These are phyloP conservation scores for Rhagologus leucostigma DNA, from an alignment of 2,113 vertebrate genomes.

Conservation along the genomic window DNA sequence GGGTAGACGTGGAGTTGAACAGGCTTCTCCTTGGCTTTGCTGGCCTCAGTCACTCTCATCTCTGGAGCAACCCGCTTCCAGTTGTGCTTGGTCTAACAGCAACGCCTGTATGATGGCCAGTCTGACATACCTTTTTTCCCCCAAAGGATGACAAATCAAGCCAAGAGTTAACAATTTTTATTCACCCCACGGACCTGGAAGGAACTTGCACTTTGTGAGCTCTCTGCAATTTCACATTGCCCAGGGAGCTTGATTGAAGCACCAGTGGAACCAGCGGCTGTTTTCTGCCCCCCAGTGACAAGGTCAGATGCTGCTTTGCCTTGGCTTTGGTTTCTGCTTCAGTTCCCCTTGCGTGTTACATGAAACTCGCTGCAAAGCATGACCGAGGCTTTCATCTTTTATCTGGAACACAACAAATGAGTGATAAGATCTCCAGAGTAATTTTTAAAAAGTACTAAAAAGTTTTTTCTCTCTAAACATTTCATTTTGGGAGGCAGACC, in stretches of 20 bases:
- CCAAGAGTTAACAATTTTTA: slow-evolving; percentile 46
- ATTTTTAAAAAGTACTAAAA: neutral
- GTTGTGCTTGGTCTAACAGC: neutral
- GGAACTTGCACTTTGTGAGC: neutral
- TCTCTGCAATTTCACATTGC: neutral
- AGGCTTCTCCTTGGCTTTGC: slow-evolving; percentile 23
- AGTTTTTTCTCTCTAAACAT: neutral
- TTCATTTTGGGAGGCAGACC: neutral
- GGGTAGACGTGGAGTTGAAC: neutral
- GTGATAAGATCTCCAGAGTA: neutral
- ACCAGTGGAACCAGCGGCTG: neutral
- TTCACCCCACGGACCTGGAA: slow-evolving; percentile 20
- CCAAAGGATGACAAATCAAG: slow-evolving; percentile 47
- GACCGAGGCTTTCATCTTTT: neutral
- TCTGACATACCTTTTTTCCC: neutral
- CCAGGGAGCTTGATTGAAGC: slow-evolving; percentile 13
- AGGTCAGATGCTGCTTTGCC: slow-evolving; percentile 6
- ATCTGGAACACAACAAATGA: slow-evolving; percentile 33
- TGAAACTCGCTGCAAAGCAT: neutral
- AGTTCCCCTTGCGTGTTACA: neutral
- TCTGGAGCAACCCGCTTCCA: neutral
- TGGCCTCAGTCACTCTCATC: neutral
- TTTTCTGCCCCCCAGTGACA: slow-evolving; percentile 24
- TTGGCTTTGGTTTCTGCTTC: slow-evolving; percentile 13
- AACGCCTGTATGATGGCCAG: neutral